phyloP scores from a whole-genome alignment of 2,797 vertebrate species.

The Cyprinella venusta region DNA sequence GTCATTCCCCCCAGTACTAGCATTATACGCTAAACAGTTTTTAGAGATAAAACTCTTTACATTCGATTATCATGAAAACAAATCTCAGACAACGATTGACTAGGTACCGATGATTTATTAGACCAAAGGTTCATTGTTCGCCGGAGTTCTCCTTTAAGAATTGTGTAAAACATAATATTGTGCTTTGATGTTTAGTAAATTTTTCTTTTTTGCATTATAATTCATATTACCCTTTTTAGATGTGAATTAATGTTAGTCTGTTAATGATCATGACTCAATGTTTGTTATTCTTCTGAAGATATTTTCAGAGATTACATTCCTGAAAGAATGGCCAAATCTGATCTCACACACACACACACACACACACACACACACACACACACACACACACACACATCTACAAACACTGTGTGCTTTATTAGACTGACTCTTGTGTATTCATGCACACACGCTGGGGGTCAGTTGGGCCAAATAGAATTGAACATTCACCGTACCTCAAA shows the following conservation, averaged over 20 bases:
- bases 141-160: too few species aligned
- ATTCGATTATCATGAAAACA: too few species aligned
- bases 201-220: not conserved
- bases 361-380: too few species aligned
- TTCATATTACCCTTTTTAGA: not conserved
- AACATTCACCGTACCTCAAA: constrained; percentile 69
- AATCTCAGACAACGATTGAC: too few species aligned
- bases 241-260: not conserved
- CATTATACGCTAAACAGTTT: too few species aligned
- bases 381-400: constrained; percentile 58
- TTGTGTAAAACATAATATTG: not conserved
- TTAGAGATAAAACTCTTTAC: too few species aligned
- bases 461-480: constrained; percentile 73
- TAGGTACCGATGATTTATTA: too few species aligned
- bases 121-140: too few species aligned
- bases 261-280: not conserved
- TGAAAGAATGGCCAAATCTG: constrained; percentile 20
- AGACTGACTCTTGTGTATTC: constrained; percentile 58
- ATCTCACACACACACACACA: constrained; percentile 33
- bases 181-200: not conserved
- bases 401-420: constrained; percentile 48
- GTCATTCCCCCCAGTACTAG: too few species aligned
- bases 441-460: constrained; percentile 75
- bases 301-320: not conserved
- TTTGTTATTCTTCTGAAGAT: not conserved